Evolutionary conservation across 2,888 invertebrate genomes (phyloP).

Genomic region (Thymelicus sylvestris): DNA sequence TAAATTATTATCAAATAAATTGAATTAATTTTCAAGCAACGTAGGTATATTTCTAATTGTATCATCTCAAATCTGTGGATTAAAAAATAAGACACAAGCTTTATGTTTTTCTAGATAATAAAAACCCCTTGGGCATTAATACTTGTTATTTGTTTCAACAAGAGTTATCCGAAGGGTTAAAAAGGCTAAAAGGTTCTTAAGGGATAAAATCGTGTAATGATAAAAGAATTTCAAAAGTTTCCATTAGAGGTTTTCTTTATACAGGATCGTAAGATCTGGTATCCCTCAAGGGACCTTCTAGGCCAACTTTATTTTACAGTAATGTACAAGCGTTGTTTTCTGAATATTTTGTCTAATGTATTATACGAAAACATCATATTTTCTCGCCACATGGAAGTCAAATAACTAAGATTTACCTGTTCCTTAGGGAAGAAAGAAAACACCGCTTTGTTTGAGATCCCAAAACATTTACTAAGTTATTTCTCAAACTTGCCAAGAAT

Average conservation of each 20-base stretch:
- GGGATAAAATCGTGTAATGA: not conserved
- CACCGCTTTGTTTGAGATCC: slow-evolving; percentile 26
- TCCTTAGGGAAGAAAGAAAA: slow-evolving; percentile 22
- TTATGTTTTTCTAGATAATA: not conserved
- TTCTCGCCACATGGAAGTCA: slow-evolving; percentile 3
- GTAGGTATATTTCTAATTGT: too few relatives aligned
- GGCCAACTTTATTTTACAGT: not conserved
- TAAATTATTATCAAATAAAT: too few relatives aligned
- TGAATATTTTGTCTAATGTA: not conserved
- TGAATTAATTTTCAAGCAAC: too few relatives aligned
- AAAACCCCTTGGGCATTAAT: not conserved
- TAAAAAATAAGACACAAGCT: too few relatives aligned
- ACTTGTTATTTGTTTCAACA: not conserved
- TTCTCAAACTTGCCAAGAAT: slow-evolving; percentile 28
- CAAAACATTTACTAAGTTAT: slow-evolving; percentile 37
- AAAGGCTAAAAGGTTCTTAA: not conserved
- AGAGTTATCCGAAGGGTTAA: not conserved
- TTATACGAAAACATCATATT: slow-evolving; percentile 1
- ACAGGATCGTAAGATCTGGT: not conserved
- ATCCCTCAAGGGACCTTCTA: not conserved
- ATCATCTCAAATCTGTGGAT: too few relatives aligned
- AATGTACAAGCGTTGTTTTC: not conserved
- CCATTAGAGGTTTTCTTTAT: not conserved
- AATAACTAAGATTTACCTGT: slow-evolving; percentile 30
- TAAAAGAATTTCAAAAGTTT: not conserved